Evolutionary conservation across 2,888 invertebrate species (phyloP), one percentile per base, ranked within the genome.

Genomic region (Imbricaverruca yamaguchii): DNA sequence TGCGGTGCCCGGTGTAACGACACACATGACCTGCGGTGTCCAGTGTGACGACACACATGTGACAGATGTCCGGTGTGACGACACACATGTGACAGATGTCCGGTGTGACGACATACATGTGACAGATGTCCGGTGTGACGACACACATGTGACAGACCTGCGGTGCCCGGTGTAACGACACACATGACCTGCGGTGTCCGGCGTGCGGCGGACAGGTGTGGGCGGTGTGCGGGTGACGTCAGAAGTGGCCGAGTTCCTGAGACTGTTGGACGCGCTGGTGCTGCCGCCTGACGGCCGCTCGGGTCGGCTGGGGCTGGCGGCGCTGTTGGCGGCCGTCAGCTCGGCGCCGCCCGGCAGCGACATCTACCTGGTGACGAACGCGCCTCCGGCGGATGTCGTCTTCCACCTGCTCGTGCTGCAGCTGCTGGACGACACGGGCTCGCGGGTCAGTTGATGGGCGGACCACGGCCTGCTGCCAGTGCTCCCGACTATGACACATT

Each of bases 361-460:
- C 53, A 53, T 74, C 74, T 74, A 74, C 10, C 74, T 74, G 21
- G 53, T 74, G 74, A 74, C 74, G 53, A 53, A 74, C 53, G 53
- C 18, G 18, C 53, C 74, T 7, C 74, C 74, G 13, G 15, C 18
- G 53, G 74, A 74, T 53, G 53, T 53, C 21, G 74, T 7, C 15
- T 21, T 18, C 21, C 74, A 74, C 53, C 74, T 74, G 18, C 74
- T 15, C 9, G 15, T 25, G 53, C 74, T 74, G 8, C 39, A 53
- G 53, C 53, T 39, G 74, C 13, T 25, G 53, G 74, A 53, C 21
- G 74, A 74, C 74, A 25, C 53, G 18, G 74, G 18, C 6, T 18
- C 74, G 18, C 12, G 74, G 74, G 74, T 74, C 18, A 18, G 74
- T 67, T 15, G 8, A 63, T 15, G 18, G 65, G 23, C 3, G 23